Conservation (phyloP, 2,113 vertebrate species). For the Hemichromis elongatus region DNA sequence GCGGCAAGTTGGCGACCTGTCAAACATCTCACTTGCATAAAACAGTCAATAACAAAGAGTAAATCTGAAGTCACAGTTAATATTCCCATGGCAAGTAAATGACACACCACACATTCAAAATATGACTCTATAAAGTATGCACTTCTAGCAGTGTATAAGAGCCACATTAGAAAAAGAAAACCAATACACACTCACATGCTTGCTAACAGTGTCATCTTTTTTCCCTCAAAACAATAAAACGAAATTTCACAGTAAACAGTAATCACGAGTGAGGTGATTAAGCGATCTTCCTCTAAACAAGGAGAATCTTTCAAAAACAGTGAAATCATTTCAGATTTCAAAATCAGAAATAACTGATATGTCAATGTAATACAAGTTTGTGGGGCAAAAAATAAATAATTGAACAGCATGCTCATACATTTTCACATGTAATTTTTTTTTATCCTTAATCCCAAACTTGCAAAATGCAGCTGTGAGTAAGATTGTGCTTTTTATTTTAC, state of each 20-base stretch:
- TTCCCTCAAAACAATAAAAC: conserved; percentile 29
- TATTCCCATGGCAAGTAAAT: conserved; percentile 31
- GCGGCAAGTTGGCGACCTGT: conserved; percentile 57
- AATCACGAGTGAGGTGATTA: conserved; percentile 24
- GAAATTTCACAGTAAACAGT: conserved; percentile 62
- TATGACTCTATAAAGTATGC: conserved; percentile 43
- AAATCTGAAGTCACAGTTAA: conserved; percentile 35
- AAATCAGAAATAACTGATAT: neutral
- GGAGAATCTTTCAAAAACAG: neutral
- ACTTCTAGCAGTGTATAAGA: conserved; percentile 52
- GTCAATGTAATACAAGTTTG: neutral
- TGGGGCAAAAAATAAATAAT: neutral
- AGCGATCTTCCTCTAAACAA: neutral
- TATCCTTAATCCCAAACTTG: neutral
- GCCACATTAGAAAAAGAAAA: conserved; percentile 66
- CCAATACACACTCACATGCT: conserved; percentile 59
- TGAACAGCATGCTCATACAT: neutral
- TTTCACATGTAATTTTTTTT: neutral
- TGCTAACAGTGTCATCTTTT: conserved; percentile 41
- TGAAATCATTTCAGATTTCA: neutral
- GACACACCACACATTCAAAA: conserved; percentile 56
- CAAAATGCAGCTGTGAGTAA: neutral
- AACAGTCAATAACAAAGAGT: conserved; percentile 28
- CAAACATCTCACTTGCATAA: conserved; percentile 70
- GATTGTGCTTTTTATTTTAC: conserved; percentile 44